A percentile compares a stretch with the other conserved stretches of the same genome.
phyloP scores from a whole-genome alignment of 1,140 invertebrate species.

The Anoplophora glabripennis region DNA sequence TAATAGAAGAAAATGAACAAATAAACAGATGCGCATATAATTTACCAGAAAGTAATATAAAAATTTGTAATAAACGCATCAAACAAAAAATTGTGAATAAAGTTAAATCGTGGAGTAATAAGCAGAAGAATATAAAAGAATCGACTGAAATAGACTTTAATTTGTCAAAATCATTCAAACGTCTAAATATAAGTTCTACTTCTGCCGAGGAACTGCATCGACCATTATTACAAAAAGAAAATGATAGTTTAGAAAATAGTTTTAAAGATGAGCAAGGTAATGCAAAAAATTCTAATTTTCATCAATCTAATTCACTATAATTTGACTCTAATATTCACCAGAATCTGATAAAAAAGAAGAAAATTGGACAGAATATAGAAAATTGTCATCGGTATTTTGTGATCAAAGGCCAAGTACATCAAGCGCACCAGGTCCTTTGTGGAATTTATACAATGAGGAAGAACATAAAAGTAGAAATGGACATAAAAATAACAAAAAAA shows the following conservation, averaged over 20 bases:
- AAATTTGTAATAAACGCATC: constrained; percentile 16
- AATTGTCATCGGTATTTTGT: too few species aligned
- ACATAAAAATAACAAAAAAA: constrained; percentile 23
- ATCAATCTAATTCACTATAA: too few species aligned
- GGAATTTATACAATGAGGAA: constrained; percentile 34
- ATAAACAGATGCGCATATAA: constrained; percentile 22
- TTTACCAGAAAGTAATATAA: constrained; percentile 28
- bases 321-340: too few species aligned
- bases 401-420: too few species aligned
- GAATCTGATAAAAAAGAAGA: too few species aligned
- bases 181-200: too few species aligned
- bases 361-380: too few species aligned
- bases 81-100: constrained; percentile 23
- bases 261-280: constrained; percentile 19
- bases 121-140: constrained; percentile 20
- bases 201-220: constrained; percentile 13
- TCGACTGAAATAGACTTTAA: constrained; percentile 10
- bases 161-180: too few species aligned
- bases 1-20: constrained; percentile 11
- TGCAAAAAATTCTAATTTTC: too few species aligned
- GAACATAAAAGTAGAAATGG: constrained; percentile 29
- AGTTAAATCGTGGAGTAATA: constrained; percentile 32
- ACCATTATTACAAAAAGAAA: constrained; percentile 13
- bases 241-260: constrained; percentile 33
- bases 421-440: constrained; percentile 23